These are phyloP conservation scores for Lutraria lutraria DNA, from an alignment of 2,888 invertebrate species.

Conservation along the genomic window DNA sequence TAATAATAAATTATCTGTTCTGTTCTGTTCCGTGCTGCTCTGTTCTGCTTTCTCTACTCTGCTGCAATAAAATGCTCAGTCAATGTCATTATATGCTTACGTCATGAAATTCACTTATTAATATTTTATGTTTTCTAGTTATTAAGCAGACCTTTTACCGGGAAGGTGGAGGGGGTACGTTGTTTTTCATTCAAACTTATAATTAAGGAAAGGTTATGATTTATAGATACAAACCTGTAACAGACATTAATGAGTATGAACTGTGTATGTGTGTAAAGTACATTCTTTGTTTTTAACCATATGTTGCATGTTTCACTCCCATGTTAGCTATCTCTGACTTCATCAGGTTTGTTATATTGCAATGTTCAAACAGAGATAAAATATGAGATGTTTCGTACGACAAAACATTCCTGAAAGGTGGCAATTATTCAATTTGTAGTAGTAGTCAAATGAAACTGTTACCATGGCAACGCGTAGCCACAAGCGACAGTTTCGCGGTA, in stretches of 20 bases:
- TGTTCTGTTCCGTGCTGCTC: no score
- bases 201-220: background rate
- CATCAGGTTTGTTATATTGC: background rate
- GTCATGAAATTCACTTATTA: background rate
- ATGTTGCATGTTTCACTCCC: background rate
- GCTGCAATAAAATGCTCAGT: no score
- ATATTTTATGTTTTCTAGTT: background rate
- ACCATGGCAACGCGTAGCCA: slow-evolving; percentile 59
- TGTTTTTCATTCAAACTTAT: background rate
- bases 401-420: slow-evolving; percentile 46
- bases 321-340: background rate
- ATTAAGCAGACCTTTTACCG: no score
- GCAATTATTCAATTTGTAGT: slow-evolving; percentile 70
- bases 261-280: background rate
- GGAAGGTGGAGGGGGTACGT: background rate
- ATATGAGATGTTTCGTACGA: slow-evolving; percentile 13
- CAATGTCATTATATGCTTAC: background rate
- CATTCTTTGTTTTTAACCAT: background rate
- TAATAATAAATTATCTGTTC: no score
- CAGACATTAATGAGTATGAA: background rate
- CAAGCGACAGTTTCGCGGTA: slow-evolving; percentile 64
- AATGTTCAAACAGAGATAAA: slow-evolving; percentile 20
- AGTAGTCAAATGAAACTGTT: slow-evolving; percentile 64
- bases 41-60: no score
- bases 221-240: background rate